Evolutionary conservation across 2,797 vertebrate species (phyloP), one percentile per base, ranked within the genome.

Genomic region (Australoheros facetus): DNA sequence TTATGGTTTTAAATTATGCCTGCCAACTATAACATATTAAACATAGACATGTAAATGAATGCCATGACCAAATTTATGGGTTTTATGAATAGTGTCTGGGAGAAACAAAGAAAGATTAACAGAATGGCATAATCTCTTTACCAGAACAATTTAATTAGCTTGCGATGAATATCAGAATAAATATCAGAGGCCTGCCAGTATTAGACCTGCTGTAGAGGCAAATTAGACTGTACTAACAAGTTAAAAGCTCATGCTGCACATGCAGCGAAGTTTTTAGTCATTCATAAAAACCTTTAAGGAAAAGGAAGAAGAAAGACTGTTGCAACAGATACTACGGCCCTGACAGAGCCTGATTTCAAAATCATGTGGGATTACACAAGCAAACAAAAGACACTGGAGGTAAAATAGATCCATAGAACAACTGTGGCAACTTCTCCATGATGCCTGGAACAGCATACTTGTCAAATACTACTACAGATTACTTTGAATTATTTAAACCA

Each of bases 1-100:
- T 53, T 54, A 23, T n/a, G 42, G 58, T 84, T 45, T 39, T 19
- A 54, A 13, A 54, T 78, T 78, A 56, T 17, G 82, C 19, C 53
- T 14, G 51, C 45, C 28, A 69, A 56, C 57, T 73, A 13, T 7
- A 4, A 64, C 42, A n/a, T 16, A 13, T 56, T 59, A 2, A 4
- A 23, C 19, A 56, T 4, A 14, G 21, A 80, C 64, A 75, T 14
- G 9, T 7, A 42, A 83, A 14, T 37, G 34, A 62, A 73, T 21
- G 37, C 56, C 19, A 7, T 2, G 19, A 56, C 5, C 7, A 59
- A 55, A 69, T 45, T 10, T 76, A 17, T 26, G 37, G 45, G 39
- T 56, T 75, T 73, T 17, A 39, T 21, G 5, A 76, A n/a, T 3
- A 59, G 19, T 56, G 45, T 60, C 48, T 30, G 13, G 39, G 17